These are phyloP conservation scores for Rhopalosiphum padi DNA, from an alignment of 1,140 invertebrate species.

Conservation along the genomic window DNA sequence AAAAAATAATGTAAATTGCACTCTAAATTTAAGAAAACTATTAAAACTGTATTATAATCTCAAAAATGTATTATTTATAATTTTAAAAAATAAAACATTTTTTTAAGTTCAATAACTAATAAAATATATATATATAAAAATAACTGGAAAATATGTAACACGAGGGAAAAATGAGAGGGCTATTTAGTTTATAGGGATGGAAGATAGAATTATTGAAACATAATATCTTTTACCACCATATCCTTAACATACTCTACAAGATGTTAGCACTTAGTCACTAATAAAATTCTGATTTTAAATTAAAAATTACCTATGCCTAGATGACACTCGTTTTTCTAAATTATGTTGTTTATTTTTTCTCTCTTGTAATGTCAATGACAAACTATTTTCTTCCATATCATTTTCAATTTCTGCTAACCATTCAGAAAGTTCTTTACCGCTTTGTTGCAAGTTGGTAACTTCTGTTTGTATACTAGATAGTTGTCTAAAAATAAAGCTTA, in stretches of 20 bases:
- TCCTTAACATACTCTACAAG: not conserved
- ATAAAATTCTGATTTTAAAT: not conserved
- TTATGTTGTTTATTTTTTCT: slow-evolving; percentile 44
- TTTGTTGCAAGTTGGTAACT: slow-evolving; percentile 47
- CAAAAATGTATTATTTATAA: not conserved
- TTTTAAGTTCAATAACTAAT: not conserved
- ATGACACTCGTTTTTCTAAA: slow-evolving; percentile 49
- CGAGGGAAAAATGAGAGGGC: not conserved
- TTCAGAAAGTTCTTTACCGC: slow-evolving; percentile 54
- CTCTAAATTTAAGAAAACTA: not conserved
- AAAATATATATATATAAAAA: not conserved
- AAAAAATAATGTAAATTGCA: not conserved
- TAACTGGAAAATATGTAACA: not conserved
- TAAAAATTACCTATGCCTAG: slow-evolving; percentile 48
- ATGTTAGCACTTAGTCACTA: not conserved
- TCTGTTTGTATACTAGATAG: slow-evolving; percentile 46
- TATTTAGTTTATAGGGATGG: not conserved
- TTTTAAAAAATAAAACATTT: not conserved
- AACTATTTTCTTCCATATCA: slow-evolving; percentile 54
- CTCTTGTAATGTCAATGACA: slow-evolving; percentile 46
- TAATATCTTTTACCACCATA: not conserved
- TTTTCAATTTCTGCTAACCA: slow-evolving; percentile 56
- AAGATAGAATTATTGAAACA: not conserved
- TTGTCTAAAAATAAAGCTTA: slow-evolving; percentile 41
- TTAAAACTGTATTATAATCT: not conserved